These are phyloP conservation scores for Caradrina kadenii DNA, from an alignment of 2,888 invertebrate species.

Conservation along the genomic window DNA sequence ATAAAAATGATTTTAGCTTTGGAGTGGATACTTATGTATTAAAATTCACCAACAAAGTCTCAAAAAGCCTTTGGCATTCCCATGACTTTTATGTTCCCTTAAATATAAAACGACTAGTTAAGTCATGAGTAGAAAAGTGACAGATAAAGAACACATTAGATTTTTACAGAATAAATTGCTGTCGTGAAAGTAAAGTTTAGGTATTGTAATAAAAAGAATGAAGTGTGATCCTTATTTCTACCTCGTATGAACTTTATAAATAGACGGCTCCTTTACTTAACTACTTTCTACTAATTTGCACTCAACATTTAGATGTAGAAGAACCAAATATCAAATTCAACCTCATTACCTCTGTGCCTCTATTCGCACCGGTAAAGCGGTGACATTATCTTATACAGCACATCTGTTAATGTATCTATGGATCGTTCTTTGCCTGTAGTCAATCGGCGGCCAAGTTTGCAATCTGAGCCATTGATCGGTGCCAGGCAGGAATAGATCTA, in stretches of 20 bases:
- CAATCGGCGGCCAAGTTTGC: too few species aligned
- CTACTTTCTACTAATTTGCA: constrained; percentile 17
- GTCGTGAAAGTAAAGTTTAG: constrained; percentile 1
- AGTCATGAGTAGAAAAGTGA: constrained; percentile 41
- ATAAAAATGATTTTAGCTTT: constrained; percentile 38
- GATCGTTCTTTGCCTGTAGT: too few species aligned
- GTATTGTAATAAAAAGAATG: constrained; percentile 3
- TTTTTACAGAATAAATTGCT: constrained; percentile 19
- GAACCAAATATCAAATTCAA: constrained; percentile 6
- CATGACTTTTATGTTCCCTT: constrained; percentile 40
- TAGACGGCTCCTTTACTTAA: constrained; percentile 28
- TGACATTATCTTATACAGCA: constrained; percentile 1
- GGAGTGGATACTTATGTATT: constrained; percentile 46
- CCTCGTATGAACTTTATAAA: constrained; percentile 17
- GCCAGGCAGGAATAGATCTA: too few species aligned
- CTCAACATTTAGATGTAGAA: constrained; percentile 6
- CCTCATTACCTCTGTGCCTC: background rate
- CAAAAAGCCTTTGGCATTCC: constrained; percentile 53
- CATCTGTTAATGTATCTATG: background rate
- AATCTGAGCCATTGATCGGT: too few species aligned
- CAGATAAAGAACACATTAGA: constrained; percentile 11
- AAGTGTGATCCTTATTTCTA: constrained; percentile 19
- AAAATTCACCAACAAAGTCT: constrained; percentile 46
- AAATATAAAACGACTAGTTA: constrained; percentile 53
- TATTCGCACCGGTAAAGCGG: constrained; percentile 1